Evolutionary conservation across 2,113 vertebrate genomes (phyloP).

Genomic region (Pedionomus torquatus): DNA sequence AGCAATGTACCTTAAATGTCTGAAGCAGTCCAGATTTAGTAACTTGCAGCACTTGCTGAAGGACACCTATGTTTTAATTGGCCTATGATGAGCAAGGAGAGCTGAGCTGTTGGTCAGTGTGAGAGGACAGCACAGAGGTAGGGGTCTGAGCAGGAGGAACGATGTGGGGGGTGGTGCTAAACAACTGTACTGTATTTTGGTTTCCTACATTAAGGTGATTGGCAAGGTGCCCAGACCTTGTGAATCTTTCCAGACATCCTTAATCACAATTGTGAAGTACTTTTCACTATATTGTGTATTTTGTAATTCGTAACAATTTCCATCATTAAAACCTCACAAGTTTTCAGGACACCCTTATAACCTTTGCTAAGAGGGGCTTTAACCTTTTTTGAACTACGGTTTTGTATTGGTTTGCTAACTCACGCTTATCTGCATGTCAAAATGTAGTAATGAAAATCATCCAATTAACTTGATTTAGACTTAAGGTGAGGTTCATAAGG

Average conservation of each 20-base stretch:
- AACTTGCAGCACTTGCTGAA: neutral
- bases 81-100: neutral
- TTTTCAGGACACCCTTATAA: neutral
- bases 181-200: neutral
- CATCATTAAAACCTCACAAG: neutral
- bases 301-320: neutral
- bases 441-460: neutral
- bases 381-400: neutral
- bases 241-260: neutral
- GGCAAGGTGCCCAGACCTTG: neutral
- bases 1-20: neutral
- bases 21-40: neutral
- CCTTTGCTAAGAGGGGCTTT: neutral
- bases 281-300: neutral
- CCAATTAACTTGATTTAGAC: neutral
- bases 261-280: neutral
- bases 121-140: neutral
- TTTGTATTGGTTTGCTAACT: neutral
- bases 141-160: neutral
- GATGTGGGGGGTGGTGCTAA: neutral
- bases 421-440: neutral
- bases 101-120: neutral
- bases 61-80: neutral
- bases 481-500: neutral
- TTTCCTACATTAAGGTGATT: neutral